These are phyloP conservation scores for Mactromeris polynyma DNA, from an alignment of 2,888 invertebrate genomes.

Conservation along the genomic window DNA sequence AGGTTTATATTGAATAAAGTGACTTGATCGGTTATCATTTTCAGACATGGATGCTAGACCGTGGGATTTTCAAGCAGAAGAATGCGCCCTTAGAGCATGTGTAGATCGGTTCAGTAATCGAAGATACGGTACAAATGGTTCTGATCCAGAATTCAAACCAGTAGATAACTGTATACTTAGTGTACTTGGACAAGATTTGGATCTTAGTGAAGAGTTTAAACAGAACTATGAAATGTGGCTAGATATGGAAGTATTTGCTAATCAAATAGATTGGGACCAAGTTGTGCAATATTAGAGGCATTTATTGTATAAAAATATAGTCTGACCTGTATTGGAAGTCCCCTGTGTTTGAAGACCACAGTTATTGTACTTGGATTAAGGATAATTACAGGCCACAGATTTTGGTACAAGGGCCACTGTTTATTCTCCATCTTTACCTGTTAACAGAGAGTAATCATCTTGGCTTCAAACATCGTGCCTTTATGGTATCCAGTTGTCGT, in stretches of 20 bases:
- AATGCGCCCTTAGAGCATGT: slow-evolving; percentile 96
- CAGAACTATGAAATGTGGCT: slow-evolving; percentile 95
- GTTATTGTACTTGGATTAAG: no score
- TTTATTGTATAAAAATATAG: no score
- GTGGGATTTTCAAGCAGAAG: slow-evolving; percentile 98
- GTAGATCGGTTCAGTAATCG: slow-evolving; percentile 98
- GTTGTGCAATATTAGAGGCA: slow-evolving; percentile 51
- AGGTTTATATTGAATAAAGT: no score
- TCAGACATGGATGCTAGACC: slow-evolving; percentile 97
- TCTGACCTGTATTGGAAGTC: no score
- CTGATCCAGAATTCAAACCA: slow-evolving; percentile 89
- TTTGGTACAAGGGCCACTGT: no score
- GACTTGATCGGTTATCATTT: no score
- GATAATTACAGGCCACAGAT: no score
- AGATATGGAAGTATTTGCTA: slow-evolving; percentile 97
- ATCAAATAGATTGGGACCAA: slow-evolving; percentile 90
- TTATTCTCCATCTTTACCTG: no score
- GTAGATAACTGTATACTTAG: slow-evolving; percentile 94
- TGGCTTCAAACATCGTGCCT: no score
- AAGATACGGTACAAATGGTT: slow-evolving; percentile 91
- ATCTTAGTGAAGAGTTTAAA: slow-evolving; percentile 93
- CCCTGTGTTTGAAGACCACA: no score
- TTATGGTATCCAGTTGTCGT: no score
- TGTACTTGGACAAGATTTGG: slow-evolving; percentile 92
- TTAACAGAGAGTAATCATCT: no score